Percentiles rank a stretch among this genome's conserved stretches.
phyloP scores from a whole-genome alignment of 2,888 invertebrate genomes.

The Syrphus vitripennis region DNA sequence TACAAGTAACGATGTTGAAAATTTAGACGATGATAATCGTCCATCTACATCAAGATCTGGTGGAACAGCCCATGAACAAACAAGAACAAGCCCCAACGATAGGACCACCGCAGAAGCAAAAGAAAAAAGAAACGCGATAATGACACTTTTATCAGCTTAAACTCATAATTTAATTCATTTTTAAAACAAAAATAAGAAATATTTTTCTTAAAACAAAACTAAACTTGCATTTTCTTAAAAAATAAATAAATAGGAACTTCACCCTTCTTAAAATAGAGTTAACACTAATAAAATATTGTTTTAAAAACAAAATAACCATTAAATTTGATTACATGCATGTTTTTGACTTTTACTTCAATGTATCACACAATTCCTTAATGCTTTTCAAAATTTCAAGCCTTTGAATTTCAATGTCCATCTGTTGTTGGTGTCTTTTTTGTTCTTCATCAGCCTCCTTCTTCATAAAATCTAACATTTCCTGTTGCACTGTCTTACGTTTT shows the following conservation, averaged over 20 bases:
- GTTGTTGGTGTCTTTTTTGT: not conserved
- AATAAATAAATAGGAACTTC: no score
- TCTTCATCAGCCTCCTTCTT: not conserved
- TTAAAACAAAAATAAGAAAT: not conserved
- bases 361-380: not conserved
- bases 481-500: not conserved
- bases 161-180: not conserved
- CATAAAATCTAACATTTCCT: not conserved
- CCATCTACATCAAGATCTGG: not conserved
- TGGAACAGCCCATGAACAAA: not conserved
- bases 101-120: not conserved
- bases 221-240: not conserved
- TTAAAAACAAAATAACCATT: not conserved
- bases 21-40: not conserved
- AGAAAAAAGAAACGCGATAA: not conserved
- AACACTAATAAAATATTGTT: not conserved
- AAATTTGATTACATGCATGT: no score
- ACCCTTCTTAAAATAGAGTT: not conserved
- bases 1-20: not conserved
- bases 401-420: not conserved
- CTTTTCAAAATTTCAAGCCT: not conserved
- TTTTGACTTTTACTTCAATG: not conserved
- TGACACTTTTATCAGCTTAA: not conserved
- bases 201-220: not conserved
- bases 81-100: not conserved